Percentiles rank a stretch among this genome's conserved stretches.
Conservation (phyloP, 2,797 vertebrate species). For the Peromyscus eremicus region DNA sequence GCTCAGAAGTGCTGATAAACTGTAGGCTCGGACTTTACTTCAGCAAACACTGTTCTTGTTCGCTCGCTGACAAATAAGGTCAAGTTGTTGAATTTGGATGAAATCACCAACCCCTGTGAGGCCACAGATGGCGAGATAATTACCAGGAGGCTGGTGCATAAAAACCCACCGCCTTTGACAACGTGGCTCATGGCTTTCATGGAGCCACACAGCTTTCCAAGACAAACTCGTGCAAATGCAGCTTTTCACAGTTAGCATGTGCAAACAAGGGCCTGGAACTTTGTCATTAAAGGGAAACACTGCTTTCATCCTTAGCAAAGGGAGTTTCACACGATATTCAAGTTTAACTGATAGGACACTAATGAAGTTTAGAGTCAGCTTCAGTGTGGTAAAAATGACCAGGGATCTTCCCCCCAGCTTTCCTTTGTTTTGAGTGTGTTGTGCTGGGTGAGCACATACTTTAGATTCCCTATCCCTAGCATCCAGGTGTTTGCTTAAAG, state of each 20-base stretch:
- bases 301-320: not conserved
- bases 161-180: constrained; percentile 42
- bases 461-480: no score
- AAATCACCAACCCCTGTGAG: constrained; percentile 11
- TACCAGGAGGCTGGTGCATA: constrained; percentile 28
- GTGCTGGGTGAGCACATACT: no score
- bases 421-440: not conserved
- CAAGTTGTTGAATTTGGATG: constrained; percentile 67
- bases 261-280: not conserved
- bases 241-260: not conserved
- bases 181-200: not conserved
- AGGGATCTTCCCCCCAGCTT: not conserved
- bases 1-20: not conserved
- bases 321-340: constrained; percentile 23
- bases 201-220: not conserved
- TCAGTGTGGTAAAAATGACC: not conserved
- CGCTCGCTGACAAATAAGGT: constrained; percentile 57
- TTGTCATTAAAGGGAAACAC: not conserved
- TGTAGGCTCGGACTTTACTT: not conserved
- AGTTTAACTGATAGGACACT: not conserved
- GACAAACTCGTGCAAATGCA: not conserved
- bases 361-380: not conserved
- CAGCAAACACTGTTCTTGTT: not conserved
- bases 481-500: not conserved
- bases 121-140: constrained; percentile 74